Conservation (phyloP, 2,113 vertebrate genomes). For the Cricetomys ansorgei region DNA sequence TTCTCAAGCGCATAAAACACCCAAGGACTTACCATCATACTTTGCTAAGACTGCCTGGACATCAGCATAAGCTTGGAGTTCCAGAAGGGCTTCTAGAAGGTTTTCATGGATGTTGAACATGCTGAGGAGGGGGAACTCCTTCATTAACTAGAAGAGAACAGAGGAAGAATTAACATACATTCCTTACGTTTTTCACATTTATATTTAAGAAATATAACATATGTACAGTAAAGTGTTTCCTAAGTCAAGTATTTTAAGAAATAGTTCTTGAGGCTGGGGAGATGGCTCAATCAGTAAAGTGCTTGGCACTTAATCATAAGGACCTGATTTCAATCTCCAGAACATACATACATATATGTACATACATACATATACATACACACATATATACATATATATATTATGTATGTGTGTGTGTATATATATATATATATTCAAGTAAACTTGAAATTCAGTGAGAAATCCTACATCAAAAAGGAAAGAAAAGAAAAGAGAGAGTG, state of each 20-base stretch:
- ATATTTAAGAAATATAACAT: background rate
- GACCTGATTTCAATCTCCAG: background rate
- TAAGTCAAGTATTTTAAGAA: background rate
- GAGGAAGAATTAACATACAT: constrained; percentile 57
- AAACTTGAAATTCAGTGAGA: background rate
- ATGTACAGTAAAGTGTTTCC: too few species aligned
- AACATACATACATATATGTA: too few species aligned
- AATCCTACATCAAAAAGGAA: background rate
- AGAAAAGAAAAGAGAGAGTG: background rate
- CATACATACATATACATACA: too few species aligned
- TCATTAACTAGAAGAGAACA: constrained; percentile 94
- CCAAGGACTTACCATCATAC: constrained; percentile 94
- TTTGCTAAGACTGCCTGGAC: constrained; percentile 99
- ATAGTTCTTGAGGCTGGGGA: background rate
- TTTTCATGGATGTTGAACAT: constrained; percentile 99
- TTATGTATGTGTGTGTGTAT: too few species aligned
- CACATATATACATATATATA: too few species aligned
- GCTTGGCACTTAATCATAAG: background rate
- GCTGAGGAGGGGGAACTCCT: constrained; percentile 99
- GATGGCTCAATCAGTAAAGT: background rate
- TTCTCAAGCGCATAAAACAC: constrained; percentile 29
- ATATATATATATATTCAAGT: too few species aligned
- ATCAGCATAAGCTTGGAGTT: constrained; percentile 98
- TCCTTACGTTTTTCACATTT: background rate
- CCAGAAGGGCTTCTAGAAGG: constrained; percentile 96